Percentiles rank a stretch among this genome's conserved stretches.
phyloP scores from a whole-genome alignment of 1,140 invertebrate species.

The Papilio polytes region DNA sequence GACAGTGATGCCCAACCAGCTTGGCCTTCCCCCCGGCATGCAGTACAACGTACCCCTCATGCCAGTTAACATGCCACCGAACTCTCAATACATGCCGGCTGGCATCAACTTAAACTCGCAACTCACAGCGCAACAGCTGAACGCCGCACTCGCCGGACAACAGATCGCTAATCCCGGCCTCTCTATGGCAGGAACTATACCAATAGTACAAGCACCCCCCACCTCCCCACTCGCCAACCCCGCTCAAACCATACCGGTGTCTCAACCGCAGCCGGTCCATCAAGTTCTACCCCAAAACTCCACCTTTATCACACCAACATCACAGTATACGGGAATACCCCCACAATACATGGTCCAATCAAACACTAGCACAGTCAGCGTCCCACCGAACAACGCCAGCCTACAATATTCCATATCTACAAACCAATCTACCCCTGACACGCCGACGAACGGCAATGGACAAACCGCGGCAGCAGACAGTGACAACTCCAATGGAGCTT shows the following conservation, averaged over 20 bases:
- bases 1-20: slow-evolving; percentile 76
- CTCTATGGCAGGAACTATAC: slow-evolving; percentile 68
- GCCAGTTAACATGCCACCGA: slow-evolving; percentile 74
- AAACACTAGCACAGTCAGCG: slow-evolving; percentile 62
- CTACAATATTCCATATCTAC: slow-evolving; percentile 70
- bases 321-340: slow-evolving; percentile 67
- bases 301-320: slow-evolving; percentile 65
- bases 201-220: slow-evolving; percentile 70
- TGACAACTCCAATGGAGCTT: slow-evolving; percentile 57
- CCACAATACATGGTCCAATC: slow-evolving; percentile 75
- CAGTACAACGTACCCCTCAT: slow-evolving; percentile 78
- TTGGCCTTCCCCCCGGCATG: slow-evolving; percentile 68
- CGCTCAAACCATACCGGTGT: slow-evolving; percentile 53
- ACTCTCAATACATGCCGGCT: slow-evolving; percentile 72
- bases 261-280: slow-evolving; percentile 63
- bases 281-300: slow-evolving; percentile 72
- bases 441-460: slow-evolving; percentile 62
- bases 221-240: slow-evolving; percentile 67
- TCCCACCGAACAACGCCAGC: slow-evolving; percentile 58
- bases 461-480: slow-evolving; percentile 58
- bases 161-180: slow-evolving; percentile 67
- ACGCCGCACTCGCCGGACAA: slow-evolving; percentile 71
- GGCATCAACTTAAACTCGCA: slow-evolving; percentile 76
- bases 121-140: slow-evolving; percentile 73
- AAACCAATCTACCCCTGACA: slow-evolving; percentile 54